Evolutionary conservation across 2,113 vertebrate species (phyloP), one percentile per base, ranked within the genome.

Genomic region (Ceyx margarethae): DNA sequence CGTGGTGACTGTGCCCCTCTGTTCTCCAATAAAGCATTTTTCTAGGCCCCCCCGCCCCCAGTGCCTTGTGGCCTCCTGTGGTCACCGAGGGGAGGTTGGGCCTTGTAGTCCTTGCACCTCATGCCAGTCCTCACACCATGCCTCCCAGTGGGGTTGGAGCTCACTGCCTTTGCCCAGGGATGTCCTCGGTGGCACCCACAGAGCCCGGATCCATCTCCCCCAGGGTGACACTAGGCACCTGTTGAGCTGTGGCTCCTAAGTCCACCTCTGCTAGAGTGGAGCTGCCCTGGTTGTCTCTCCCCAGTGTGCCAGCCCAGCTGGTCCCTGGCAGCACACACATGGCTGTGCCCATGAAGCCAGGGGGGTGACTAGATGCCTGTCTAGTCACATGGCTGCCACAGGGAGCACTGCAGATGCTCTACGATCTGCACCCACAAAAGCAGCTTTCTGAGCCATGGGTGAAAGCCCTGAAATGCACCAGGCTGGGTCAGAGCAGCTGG

Each of bases 11-110:
- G 0, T 40, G 57, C 33, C 68, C 28, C 68, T 80, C 85, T 58
- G 5, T 77, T 43, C 28, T 28, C 20, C 3, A 94, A 95, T 95
- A 95, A 95, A 95, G 85, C 87, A 81, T 76, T 96, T 94, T 95
- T 67, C 11, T 94, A 81, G 85, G 11, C 67, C 33, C 19, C 23
- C 25, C 67, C 29, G 16, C 23, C 21, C 6, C 16, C 6, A 3
- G 25, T 16, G 74, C 69, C 7, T 0, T 0, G 9, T 40, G 0
- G 3, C 45, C 69, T 87, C 37, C 43, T 82, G 22, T 50, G 21
- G 48, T 82, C 23, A 37, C 37, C 28, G 26, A 43, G 26, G 61
- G 61, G 26, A 42, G 25, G 40, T 17, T 13, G 64, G 64, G 62
- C 26, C 33, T 5, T 28, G 20, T 20, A n/a, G 29, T 35, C 26